A percentile compares a stretch with the other conserved stretches of the same genome.
These are phyloP conservation scores for Pampusana beccarii DNA, from an alignment of 2,113 vertebrate species.

Conservation along the genomic window DNA sequence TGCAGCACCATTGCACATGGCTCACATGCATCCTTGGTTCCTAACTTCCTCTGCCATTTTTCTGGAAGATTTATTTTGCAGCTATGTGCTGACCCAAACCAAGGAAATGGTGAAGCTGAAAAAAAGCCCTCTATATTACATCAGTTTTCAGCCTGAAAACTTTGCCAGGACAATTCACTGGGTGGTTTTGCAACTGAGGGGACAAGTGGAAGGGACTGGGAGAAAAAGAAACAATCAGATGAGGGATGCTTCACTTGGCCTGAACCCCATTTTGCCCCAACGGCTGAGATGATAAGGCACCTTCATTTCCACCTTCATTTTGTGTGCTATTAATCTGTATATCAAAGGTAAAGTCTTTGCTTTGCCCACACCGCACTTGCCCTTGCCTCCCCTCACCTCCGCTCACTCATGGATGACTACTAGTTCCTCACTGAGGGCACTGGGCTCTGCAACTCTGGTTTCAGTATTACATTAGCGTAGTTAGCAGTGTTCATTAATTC, in stretches of 20 bases:
- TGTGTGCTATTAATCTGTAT: not conserved
- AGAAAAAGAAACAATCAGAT: not conserved
- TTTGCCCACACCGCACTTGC: not conserved
- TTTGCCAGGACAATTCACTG: not conserved
- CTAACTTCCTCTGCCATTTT: not conserved
- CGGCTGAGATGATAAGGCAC: not conserved
- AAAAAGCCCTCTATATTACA: not conserved
- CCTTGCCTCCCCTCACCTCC: not conserved
- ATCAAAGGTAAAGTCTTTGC: not conserved
- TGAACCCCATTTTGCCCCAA: not conserved
- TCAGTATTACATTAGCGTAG: accelerated
- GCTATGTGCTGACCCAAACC: not conserved
- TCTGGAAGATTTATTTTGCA: not conserved
- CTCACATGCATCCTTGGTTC: not conserved
- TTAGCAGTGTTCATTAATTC: not conserved
- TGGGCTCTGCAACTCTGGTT: not conserved
- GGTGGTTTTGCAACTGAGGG: not conserved
- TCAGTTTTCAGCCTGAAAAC: not conserved
- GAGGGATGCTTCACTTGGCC: not conserved
- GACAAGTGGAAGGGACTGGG: not conserved
- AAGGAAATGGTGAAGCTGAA: not conserved
- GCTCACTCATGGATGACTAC: not conserved
- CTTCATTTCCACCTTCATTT: not conserved
- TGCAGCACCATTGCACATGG: not conserved
- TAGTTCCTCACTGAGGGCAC: not conserved